phyloP scores from a whole-genome alignment of 1,140 invertebrate species.

The Tetramorium alpestre region DNA sequence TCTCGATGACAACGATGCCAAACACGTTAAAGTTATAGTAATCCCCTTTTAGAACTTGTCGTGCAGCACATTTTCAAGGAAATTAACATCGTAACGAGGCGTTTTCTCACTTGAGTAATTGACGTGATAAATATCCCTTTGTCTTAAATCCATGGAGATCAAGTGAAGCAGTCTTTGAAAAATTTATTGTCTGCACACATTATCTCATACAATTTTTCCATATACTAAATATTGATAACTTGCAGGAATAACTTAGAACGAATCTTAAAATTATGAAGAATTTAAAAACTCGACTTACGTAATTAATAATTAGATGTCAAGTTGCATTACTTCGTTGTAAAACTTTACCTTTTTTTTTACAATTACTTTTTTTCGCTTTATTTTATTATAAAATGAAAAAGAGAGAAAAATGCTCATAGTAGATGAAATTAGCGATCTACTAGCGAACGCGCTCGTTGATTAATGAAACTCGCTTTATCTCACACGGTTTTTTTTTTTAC shows the following conservation, averaged over 20 bases:
- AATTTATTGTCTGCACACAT: background rate
- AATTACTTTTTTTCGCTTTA: background rate
- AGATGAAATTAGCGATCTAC: constrained; percentile 19
- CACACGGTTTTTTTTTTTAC: background rate
- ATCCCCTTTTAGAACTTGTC: constrained; percentile 12
- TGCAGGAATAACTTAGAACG: background rate
- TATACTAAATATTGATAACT: background rate
- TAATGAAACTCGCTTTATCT: constrained; percentile 33
- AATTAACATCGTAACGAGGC: background rate
- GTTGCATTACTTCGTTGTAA: background rate
- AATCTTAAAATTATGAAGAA: background rate
- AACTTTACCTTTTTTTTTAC: background rate
- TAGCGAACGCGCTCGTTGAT: background rate
- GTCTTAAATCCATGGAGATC: background rate
- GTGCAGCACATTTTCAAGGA: background rate
- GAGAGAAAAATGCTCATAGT: background rate
- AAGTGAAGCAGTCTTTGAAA: background rate
- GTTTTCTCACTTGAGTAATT: background rate
- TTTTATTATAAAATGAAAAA: background rate
- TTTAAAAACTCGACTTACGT: background rate
- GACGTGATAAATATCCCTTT: background rate
- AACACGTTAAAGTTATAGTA: background rate
- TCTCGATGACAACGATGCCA: background rate
- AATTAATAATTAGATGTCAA: background rate
- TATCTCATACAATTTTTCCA: background rate